These are phyloP conservation scores for Xerus rutilus DNA, from an alignment of 2,797 vertebrate species.

Conservation along the genomic window DNA sequence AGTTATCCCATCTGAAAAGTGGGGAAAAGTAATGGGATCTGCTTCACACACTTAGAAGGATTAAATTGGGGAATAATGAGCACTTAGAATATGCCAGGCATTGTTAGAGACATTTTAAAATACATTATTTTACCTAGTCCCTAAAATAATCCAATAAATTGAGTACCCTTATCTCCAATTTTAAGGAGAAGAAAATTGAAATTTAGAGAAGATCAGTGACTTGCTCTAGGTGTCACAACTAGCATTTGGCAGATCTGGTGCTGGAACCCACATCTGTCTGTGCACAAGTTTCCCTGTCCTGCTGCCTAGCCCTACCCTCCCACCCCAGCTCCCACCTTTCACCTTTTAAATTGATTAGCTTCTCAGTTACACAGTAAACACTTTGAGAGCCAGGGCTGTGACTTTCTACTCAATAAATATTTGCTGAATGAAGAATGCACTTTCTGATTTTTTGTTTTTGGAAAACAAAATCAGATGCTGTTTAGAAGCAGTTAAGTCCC, in stretches of 20 bases:
- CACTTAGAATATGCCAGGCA: neutral
- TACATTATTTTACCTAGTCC: neutral
- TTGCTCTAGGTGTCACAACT: neutral
- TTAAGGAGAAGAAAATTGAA: neutral
- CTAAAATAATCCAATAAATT: neutral
- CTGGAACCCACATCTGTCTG: neutral
- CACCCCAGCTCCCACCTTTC: too few relatives aligned
- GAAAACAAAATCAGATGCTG: slow-evolving; percentile 16
- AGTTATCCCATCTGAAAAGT: slow-evolving; percentile 32
- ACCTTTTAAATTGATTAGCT: neutral
- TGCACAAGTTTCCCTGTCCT: neutral
- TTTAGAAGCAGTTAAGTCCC: neutral
- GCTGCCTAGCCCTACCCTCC: neutral
- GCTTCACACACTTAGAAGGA: neutral
- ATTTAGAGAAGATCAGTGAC: too few relatives aligned
- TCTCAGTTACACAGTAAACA: neutral
- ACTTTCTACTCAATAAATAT: neutral
- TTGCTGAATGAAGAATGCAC: neutral
- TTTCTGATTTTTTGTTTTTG: neutral
- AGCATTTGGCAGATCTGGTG: neutral
- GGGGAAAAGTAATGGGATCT: neutral
- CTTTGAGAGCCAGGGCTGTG: neutral
- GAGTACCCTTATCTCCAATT: neutral
- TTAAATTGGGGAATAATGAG: neutral
- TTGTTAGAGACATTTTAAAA: neutral